Percentiles rank a stretch among this genome's conserved stretches.
Conservation (phyloP, 2,888 invertebrate species). For the Morpho achilles region DNA sequence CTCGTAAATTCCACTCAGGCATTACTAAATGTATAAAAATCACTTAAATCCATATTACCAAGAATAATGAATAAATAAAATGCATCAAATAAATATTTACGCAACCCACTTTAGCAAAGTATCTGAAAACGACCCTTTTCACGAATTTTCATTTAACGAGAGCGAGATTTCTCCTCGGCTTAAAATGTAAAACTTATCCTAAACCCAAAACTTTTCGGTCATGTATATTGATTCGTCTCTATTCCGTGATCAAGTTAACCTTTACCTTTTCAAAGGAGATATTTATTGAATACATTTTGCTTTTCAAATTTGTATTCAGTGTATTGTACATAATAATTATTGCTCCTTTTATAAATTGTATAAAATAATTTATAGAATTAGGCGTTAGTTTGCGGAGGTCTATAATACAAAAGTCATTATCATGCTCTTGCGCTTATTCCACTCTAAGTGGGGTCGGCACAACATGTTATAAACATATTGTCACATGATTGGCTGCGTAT, state of each 20-base stretch:
- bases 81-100: neutral
- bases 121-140: constrained; percentile 11
- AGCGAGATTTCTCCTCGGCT: constrained; percentile 4
- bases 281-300: neutral
- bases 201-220: neutral
- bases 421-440: too few species aligned
- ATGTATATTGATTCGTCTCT: constrained; percentile 1
- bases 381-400: too few species aligned
- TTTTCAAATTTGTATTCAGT: neutral
- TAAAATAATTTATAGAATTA: too few species aligned
- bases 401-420: too few species aligned
- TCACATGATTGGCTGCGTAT: too few species aligned
- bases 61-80: neutral
- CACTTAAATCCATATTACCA: neutral
- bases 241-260: constrained; percentile 2
- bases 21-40: neutral
- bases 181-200: constrained; percentile 9
- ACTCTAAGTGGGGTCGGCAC: too few species aligned
- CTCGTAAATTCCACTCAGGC: too few species aligned
- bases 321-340: too few species aligned
- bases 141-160: constrained; percentile 8
- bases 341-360: too few species aligned
- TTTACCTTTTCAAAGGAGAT: neutral
- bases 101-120: neutral
- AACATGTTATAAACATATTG: too few species aligned